A percentile compares a stretch with the other conserved stretches of the same genome.
These are phyloP conservation scores for Embidobia sp. DNA, from an alignment of 2,888 invertebrate genomes.

Conservation along the genomic window DNA sequence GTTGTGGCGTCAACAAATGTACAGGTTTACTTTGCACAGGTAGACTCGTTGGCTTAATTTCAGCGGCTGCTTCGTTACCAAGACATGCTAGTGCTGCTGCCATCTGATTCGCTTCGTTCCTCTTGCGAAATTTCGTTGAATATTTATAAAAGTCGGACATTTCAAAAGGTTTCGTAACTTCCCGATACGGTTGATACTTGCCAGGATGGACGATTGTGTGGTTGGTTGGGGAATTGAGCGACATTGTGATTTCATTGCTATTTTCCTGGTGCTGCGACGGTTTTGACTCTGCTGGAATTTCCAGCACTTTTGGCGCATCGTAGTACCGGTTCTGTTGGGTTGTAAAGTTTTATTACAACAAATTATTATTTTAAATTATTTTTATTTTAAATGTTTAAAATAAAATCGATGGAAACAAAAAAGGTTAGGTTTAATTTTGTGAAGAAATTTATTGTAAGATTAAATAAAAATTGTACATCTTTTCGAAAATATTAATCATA, in stretches of 20 bases:
- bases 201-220: conserved; percentile 93
- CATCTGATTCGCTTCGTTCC: conserved; percentile 71
- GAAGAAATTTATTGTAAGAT: no score
- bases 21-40: conserved; percentile 68
- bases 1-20: conserved; percentile 75
- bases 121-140: conserved; percentile 94
- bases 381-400: not conserved
- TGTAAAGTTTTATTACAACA: not conserved
- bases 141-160: conserved; percentile 99
- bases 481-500: no score
- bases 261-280: conserved; percentile 75
- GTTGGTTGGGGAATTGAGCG: conserved; percentile 89
- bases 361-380: not conserved
- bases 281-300: conserved; percentile 84
- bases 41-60: conserved; percentile 26
- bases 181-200: conserved; percentile 94
- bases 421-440: no score
- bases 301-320: conserved; percentile 82
- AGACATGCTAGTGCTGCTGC: conserved; percentile 54
- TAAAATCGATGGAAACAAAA: no score
- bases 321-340: conserved; percentile 68
- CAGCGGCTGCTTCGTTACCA: conserved; percentile 41
- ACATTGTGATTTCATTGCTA: conserved; percentile 64
- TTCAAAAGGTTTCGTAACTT: conserved; percentile 98
- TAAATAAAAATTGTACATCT: no score